Base-by-base conservation (phyloP, 2,888 invertebrate genomes). In the Cremastinae sp. region DNA sequence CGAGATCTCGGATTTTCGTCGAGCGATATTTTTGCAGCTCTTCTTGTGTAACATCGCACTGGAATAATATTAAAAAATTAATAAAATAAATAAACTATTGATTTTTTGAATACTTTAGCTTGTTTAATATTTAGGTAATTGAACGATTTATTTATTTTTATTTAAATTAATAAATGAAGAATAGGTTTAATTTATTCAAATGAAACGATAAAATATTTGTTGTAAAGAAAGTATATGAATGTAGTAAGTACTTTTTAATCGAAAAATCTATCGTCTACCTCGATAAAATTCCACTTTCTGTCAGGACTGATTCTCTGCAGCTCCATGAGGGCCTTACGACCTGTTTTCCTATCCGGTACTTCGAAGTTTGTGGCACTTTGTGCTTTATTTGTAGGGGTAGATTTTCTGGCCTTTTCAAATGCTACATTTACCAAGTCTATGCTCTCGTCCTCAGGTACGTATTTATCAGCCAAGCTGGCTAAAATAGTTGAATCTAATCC, bases 351-450 rank as follows among this genome's bases (percentile, higher is more conserved):
- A 89, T 98, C 98, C 16, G 98, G 98, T 10, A 95, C 96, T 81
- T 94, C 90, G 90, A 92, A 95, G 61, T 90, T 84, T 0, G 22
- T 18, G 2, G 78, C 78, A 87, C 86, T 54, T 14, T 16, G 16
- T 8, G 10, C 10, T 36, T 74, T 78, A 9, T 61, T 75, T 9
- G 61, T 62, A 10, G 68, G 56, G 9, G 56, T 43, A 12, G 28
- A 41, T 56, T 71, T 74, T 7, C 62, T 79, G n/a, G 69, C 56
- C 85, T 91, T 93, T 85, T 93, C 94, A 91, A 98, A 98, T 14
- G 98, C 96, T n/a, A 98, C 97, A 92, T 98, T 99, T 36, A 98
- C 92, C 16, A 99, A 92, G 89, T 98, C 98, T 83, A 99, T 96
- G 18, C 94, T 92, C 85, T 95, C 94, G 61, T 91, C 85, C 73